Percentiles rank a stretch among this genome's conserved stretches.
phyloP scores from a whole-genome alignment of 2,113 vertebrate species.

The Dasyornis broadbenti region DNA sequence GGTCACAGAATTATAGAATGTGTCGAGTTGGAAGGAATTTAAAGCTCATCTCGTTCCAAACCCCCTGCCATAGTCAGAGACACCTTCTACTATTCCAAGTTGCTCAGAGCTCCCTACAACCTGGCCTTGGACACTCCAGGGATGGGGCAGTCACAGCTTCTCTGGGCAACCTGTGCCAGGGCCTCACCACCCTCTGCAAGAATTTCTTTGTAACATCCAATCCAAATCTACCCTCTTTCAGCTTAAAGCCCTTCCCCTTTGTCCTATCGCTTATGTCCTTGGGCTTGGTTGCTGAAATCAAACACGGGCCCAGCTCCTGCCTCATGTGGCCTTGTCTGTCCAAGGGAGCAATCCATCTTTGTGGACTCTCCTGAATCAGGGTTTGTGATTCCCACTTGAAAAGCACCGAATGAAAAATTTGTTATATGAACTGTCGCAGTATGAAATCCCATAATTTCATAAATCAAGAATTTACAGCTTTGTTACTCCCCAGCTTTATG shows the following conservation, averaged over 20 bases:
- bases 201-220: background rate
- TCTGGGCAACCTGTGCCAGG: background rate
- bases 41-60: background rate
- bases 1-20: background rate
- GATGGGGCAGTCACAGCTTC: background rate
- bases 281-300: background rate
- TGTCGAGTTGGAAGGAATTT: background rate
- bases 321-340: rapidly evolving
- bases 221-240: background rate
- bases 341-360: background rate
- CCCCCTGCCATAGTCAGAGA: too few relatives aligned
- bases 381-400: background rate
- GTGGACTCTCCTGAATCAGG: background rate
- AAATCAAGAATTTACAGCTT: background rate
- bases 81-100: rapidly evolving
- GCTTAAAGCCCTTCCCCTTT: background rate
- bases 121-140: too few relatives aligned
- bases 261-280: background rate
- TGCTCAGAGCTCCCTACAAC: rapidly evolving
- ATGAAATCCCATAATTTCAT: background rate
- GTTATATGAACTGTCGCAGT: background rate
- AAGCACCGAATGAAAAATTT: background rate
- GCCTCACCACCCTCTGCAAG: rapidly evolving
- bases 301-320: background rate
- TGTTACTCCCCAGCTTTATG: background rate